Evolutionary conservation across 2,797 vertebrate genomes (phyloP).

Genomic region (Macrochelys suwanniensis): DNA sequence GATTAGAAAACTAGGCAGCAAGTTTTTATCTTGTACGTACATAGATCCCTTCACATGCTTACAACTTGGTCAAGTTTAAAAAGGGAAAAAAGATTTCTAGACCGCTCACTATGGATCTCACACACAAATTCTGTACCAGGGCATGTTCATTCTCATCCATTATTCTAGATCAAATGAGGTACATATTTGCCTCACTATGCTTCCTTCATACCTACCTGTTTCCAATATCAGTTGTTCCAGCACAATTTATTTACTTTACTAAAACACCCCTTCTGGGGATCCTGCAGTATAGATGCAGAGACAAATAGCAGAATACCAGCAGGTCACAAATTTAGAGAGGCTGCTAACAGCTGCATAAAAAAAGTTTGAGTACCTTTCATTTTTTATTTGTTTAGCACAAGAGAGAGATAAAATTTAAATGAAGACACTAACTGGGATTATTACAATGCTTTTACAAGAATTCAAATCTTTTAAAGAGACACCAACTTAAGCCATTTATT

Average conservation of each 20-base stretch:
- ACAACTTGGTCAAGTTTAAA: not conserved
- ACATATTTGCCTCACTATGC: not conserved
- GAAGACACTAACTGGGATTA: not conserved
- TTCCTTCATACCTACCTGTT: not conserved
- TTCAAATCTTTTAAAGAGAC: not conserved
- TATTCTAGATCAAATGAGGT: not conserved
- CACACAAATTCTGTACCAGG: not conserved
- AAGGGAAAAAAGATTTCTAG: not conserved
- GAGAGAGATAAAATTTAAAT: not conserved
- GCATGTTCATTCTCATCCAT: not conserved
- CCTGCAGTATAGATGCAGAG: not conserved
- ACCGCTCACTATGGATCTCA: not conserved
- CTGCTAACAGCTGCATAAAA: not conserved
- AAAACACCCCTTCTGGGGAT: not conserved
- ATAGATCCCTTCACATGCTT: not conserved
- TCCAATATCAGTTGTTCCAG: not conserved
- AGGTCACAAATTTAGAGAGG: not conserved
- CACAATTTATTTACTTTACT: not conserved
- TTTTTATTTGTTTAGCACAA: not conserved
- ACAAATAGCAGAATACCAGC: not conserved
- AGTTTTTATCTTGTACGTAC: rapidly evolving
- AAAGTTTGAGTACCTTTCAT: not conserved
- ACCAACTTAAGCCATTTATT: not conserved
- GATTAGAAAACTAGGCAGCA: not conserved
- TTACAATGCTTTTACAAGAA: not conserved